Evolutionary conservation across 1,140 invertebrate genomes (phyloP), one percentile per base, ranked within the genome.

Genomic region (Drosophila novamexicana): DNA sequence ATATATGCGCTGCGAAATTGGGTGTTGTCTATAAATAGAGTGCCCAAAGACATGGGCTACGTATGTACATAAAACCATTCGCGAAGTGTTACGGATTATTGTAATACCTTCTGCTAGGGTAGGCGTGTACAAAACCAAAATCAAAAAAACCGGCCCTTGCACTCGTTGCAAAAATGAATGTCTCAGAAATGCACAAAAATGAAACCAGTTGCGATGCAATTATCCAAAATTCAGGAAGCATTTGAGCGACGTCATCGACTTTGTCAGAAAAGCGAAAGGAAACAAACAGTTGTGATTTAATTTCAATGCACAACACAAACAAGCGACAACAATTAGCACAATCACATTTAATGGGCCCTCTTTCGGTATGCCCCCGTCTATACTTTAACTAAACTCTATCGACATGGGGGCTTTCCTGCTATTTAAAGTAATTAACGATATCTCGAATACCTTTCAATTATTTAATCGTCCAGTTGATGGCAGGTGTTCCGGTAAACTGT

Each of bases 211-310:
- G 29, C 57, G 36, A 37, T 4, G 36, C 68, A 75, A 70, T 66
- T 57, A 83, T 62, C 76, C 62, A 73, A 88, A 79, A 79, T 77
- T 71, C 83, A 79, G 82, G 82, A 86, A 86, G 83, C 74, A 66
- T 79, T 86, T 66, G 53, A 62, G 2, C 40, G 50, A 70, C 67
- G 67, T 77, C 77, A 73, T 57, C 72, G 49, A 66, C 63, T 45
- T 39, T 65, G 40, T 34, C 78, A 69, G 79, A 86, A 88, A 86
- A 83, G 82, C 82, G 82, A 88, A 86, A 86, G 82, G 75, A 75
- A 85, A 75, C 70, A 36, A 64, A 70, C 56, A 53, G 56, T 47
- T 64, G 58, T 37, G 29, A 53, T 49, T 78, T 65, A 86, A 77
- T 88, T 88, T 76, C 71, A 83, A 42, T 62, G 42, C 44, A 81